Base-by-base conservation (phyloP, 1,140 invertebrate genomes). In the Hypothenemus hampei region DNA sequence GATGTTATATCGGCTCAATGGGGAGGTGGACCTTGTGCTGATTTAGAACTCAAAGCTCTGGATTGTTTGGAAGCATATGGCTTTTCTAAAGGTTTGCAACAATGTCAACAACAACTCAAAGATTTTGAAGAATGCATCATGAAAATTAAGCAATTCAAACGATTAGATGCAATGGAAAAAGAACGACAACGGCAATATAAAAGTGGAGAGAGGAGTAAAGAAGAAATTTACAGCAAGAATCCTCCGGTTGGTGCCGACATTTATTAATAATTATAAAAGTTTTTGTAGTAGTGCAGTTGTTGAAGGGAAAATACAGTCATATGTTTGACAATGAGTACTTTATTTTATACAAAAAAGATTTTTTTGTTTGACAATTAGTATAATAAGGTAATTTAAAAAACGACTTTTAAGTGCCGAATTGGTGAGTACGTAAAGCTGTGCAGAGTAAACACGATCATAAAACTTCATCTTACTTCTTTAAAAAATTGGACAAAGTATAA, bases 31-130 rank as follows among this genome's bases (percentile, higher is more conserved):
- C 64, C 63, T 15, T 89, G 87, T 67, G 77, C 75, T 23, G 73
- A 79, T 47, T 74, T 85, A 54, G 86, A 89, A 69, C 71, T 84
- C 66, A 72, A 77, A 13, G 75, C 79, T 45, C 79, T 85, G 66
- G 81, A 88, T 49, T 89, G 87, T 65, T 58, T 86, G 6, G 85
- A 88, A 66, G 85, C 84, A 1, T 89, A 89, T 62, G 86, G 86
- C 4, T 55, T 79, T 8, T 75, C 80, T 10, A 71, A 72, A 24
- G 81, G 77, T 0, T 29, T 45, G 37, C 58, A 65, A 8, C 78
- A 82, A 59, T 89, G 87, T 63, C 44, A 69, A 4, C 63, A 75
- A 44, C 69, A 83, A 3, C 75, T 85, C 15, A 72, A 74, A 0
- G 85, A 89, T 67, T 81, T 82, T 47, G 67, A 74, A 53, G 86